Conservation (phyloP, 1,140 invertebrate species). For the Camponotus vicinus region DNA sequence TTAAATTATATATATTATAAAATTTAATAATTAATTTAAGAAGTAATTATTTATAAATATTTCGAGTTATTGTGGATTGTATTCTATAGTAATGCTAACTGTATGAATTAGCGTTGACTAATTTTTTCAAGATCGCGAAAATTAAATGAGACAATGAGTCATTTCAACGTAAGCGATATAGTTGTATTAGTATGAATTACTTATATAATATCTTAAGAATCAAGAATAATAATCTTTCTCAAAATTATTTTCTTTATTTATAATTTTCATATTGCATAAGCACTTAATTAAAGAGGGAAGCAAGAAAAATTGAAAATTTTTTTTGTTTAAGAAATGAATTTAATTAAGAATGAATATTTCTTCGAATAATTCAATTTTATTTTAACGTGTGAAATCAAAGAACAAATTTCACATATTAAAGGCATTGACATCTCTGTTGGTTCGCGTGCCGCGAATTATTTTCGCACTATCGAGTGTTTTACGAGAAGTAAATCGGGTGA, state of each 20-base stretch:
- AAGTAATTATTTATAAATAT: not conserved
- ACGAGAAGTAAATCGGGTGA: slow-evolving; percentile 40
- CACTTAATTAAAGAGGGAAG: not conserved
- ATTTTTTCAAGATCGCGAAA: slow-evolving; percentile 10
- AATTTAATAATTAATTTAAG: not conserved
- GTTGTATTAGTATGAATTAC: not conserved
- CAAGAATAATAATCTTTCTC: not conserved
- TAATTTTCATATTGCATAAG: too few relatives aligned
- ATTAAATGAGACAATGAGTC: not conserved
- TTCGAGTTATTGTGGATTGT: not conserved
- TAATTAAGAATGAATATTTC: not conserved
- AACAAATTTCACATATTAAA: not conserved
- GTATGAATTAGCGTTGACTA: not conserved
- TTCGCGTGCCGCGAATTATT: slow-evolving; percentile 47
- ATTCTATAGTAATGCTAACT: slow-evolving; percentile 13
- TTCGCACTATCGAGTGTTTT: slow-evolving; percentile 28
- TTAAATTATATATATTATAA: not conserved
- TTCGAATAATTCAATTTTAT: slow-evolving; percentile 22
- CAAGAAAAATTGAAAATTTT: not conserved
- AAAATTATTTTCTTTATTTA: not conserved
- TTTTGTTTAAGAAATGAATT: not conserved
- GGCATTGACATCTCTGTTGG: slow-evolving; percentile 7
- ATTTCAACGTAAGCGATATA: not conserved
- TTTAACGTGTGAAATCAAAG: not conserved
- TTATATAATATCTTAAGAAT: not conserved